A percentile compares a stretch with the other conserved stretches of the same genome.
phyloP scores from a whole-genome alignment of 2,113 vertebrate genomes.

The Percopsis transmontana region DNA sequence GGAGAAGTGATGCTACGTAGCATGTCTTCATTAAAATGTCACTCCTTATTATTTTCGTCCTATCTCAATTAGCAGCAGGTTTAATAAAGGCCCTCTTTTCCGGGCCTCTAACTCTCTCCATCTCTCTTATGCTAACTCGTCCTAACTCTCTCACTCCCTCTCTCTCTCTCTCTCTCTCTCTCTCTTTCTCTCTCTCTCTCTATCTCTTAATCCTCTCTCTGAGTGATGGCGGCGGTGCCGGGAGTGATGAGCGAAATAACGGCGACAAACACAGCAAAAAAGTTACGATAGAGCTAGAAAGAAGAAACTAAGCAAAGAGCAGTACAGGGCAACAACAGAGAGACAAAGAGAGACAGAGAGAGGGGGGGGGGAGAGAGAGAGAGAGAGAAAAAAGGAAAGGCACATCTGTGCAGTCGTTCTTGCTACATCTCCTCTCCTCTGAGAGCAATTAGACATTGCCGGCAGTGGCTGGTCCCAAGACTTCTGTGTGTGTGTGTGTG shows the following conservation, averaged over 20 bases:
- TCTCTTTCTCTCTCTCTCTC: not conserved
- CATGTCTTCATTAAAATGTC: constrained; percentile 86
- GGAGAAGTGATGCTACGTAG: constrained; percentile 74
- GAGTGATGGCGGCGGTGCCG: not conserved
- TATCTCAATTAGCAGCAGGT: constrained; percentile 84
- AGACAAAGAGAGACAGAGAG: not conserved
- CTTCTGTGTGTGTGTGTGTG: constrained; percentile 40
- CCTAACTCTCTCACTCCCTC: constrained; percentile 55
- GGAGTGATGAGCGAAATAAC: constrained; percentile 44
- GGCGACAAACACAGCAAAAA: constrained; percentile 24
- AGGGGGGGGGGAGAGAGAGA: constrained; percentile 8
- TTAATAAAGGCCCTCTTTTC: constrained; percentile 79
- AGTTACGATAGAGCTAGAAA: constrained; percentile 8
- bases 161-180: constrained; percentile 45
- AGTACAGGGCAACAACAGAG: too few relatives aligned
- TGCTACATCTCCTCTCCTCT: constrained; percentile 71
- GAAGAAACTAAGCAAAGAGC: constrained; percentile 23
- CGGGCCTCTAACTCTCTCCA: constrained; percentile 14
- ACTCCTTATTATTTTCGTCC: constrained; percentile 82
- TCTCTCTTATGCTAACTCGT: not conserved
- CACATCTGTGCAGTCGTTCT: constrained; percentile 49
- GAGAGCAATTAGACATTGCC: constrained; percentile 82
- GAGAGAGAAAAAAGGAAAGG: constrained; percentile 22
- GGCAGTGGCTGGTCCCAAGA: constrained; percentile 68
- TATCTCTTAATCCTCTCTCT: constrained; percentile 44